Evolutionary conservation across 2,797 vertebrate genomes (phyloP).

Genomic region (Enteromius mattozi): DNA sequence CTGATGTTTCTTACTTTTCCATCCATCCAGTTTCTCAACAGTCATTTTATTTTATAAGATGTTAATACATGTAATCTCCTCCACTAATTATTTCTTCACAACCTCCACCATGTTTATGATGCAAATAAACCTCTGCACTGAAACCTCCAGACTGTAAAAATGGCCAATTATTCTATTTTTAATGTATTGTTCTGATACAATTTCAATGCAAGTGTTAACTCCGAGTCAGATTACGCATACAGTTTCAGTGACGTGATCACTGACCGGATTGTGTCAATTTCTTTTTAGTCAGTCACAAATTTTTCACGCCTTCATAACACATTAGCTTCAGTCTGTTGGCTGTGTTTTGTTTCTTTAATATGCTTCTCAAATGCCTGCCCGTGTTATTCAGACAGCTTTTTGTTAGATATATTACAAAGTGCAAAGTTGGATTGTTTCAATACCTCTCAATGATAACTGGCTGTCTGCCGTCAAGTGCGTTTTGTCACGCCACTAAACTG

Average conservation of each 20-base stretch:
- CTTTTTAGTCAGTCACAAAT: not conserved
- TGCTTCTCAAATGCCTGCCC: slow-evolving; percentile 8
- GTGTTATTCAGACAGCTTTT: not conserved
- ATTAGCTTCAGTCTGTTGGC: slow-evolving; percentile 27
- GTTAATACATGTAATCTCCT: not conserved
- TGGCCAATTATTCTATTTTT: not conserved
- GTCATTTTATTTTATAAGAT: not conserved
- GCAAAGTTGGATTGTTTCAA: slow-evolving; percentile 12
- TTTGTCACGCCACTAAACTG: slow-evolving; percentile 20
- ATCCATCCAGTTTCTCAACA: not conserved
- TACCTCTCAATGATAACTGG: slow-evolving; percentile 14
- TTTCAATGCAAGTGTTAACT: not conserved
- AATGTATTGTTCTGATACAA: not conserved
- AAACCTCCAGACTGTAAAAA: not conserved
- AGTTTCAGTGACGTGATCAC: slow-evolving; percentile 8
- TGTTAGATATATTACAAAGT: slow-evolving; percentile 6
- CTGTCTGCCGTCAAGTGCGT: slow-evolving; percentile 2
- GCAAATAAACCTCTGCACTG: not conserved
- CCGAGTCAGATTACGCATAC: not conserved
- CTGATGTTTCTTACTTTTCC: not conserved
- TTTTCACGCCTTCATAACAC: not conserved
- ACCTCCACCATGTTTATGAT: not conserved
- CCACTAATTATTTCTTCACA: slow-evolving; percentile 6
- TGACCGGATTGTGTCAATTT: not conserved
- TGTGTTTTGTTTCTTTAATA: slow-evolving; percentile 10